Conservation (phyloP, 2,888 invertebrate genomes). For the Hypercompe scribonia region DNA sequence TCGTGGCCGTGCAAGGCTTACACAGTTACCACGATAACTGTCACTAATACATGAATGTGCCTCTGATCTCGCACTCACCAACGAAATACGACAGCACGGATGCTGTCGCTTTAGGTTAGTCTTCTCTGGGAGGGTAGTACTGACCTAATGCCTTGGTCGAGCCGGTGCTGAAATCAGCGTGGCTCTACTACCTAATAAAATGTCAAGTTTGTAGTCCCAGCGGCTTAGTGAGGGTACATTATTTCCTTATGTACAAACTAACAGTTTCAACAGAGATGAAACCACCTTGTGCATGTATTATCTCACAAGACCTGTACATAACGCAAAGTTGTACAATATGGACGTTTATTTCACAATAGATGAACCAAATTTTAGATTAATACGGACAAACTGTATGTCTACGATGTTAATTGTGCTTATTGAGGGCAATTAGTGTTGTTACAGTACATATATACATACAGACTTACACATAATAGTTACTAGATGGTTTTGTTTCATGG, state of each 20-base stretch:
- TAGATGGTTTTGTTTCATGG: neutral
- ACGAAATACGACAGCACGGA: too few species aligned
- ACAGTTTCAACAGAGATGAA: neutral
- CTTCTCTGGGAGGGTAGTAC: too few species aligned
- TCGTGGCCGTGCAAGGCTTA: too few species aligned
- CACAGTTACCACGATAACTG: too few species aligned
- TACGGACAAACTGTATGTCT: neutral
- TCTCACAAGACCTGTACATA: neutral
- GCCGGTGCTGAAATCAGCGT: too few species aligned
- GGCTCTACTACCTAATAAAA: too few species aligned
- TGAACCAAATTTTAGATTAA: neutral
- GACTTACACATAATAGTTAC: neutral
- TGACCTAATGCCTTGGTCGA: too few species aligned
- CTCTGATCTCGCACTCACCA: too few species aligned
- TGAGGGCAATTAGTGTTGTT: neutral
- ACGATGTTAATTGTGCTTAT: neutral
- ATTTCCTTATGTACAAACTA: neutral
- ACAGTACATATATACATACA: neutral
- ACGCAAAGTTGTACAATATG: neutral
- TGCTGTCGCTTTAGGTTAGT: too few species aligned
- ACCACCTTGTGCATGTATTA: neutral
- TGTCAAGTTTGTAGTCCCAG: too few species aligned
- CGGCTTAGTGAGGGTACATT: too few species aligned
- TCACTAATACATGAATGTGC: too few species aligned
- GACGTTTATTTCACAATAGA: neutral